phyloP scores from a whole-genome alignment of 1,140 invertebrate species.

The Drosophila yakuba region DNA sequence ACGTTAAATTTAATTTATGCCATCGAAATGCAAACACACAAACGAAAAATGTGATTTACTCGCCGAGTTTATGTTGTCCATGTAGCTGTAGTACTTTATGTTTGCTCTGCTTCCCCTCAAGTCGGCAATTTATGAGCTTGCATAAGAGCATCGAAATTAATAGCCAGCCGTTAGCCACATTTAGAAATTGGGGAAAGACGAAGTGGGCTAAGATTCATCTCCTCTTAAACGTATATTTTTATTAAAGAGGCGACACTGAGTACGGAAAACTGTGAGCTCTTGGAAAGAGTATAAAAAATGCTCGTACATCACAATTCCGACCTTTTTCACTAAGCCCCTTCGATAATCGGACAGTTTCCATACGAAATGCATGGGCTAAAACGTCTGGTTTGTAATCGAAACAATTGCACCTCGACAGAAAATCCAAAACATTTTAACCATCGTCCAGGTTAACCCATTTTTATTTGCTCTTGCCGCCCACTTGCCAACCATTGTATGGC shows the following conservation, averaged over 20 bases:
- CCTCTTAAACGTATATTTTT: not conserved
- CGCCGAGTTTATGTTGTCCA: constrained; percentile 52
- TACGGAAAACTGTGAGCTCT: not conserved
- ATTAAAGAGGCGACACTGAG: not conserved
- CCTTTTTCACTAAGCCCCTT: not conserved
- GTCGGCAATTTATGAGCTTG: constrained; percentile 63
- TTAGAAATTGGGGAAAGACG: not conserved
- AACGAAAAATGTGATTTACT: constrained; percentile 69
- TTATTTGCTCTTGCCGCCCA: constrained; percentile 36
- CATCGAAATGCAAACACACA: constrained; percentile 54
- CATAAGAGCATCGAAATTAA: constrained; percentile 65
- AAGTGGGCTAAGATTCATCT: not conserved
- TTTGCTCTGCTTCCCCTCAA: not conserved
- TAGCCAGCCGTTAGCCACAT: constrained; percentile 55
- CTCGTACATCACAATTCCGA: not conserved
- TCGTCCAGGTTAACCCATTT: constrained; percentile 40
- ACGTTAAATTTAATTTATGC: constrained; percentile 75
- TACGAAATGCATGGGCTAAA: constrained; percentile 7
- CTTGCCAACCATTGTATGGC: constrained; percentile 41
- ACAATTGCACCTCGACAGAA: constrained; percentile 43
- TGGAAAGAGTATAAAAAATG: not conserved
- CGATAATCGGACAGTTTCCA: constrained; percentile 26
- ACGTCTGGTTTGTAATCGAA: constrained; percentile 19
- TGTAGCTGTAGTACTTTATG: constrained; percentile 25
- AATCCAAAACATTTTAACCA: constrained; percentile 26